Evolutionary conservation across 2,113 vertebrate species (phyloP).

Genomic region (Planiliza haematocheilus): DNA sequence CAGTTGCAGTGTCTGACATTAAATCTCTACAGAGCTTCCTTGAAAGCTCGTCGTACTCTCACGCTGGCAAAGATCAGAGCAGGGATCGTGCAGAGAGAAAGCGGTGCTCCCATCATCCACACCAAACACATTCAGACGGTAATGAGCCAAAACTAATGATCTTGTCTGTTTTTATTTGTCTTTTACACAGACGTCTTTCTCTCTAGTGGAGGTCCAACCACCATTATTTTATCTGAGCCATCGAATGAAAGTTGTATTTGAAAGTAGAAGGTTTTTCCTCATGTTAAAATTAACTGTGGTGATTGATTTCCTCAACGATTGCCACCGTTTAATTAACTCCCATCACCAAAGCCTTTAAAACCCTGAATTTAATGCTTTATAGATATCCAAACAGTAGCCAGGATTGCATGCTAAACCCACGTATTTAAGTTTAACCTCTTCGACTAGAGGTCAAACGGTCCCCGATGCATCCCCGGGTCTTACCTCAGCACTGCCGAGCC

Average conservation of each 20-base stretch:
- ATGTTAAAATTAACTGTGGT: neutral
- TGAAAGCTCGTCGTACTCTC: neutral
- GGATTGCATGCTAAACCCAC: neutral
- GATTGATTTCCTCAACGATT: neutral
- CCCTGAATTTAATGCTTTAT: neutral
- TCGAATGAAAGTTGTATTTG: neutral
- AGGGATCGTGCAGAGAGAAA: neutral
- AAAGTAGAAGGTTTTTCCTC: neutral
- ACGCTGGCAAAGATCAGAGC: neutral
- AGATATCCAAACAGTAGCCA: neutral
- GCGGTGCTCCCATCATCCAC: neutral
- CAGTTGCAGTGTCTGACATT: neutral
- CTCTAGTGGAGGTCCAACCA: neutral
- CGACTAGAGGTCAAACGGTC: conserved; percentile 28
- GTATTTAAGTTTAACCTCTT: neutral
- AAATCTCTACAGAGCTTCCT: neutral
- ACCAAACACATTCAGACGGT: neutral
- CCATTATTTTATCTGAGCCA: neutral
- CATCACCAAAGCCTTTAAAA: neutral
- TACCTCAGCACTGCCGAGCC: conserved; percentile 80
- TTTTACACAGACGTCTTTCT: neutral
- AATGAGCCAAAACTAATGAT: neutral
- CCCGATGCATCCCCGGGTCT: conserved; percentile 37
- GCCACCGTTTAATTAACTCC: neutral
- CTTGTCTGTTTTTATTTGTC: neutral